Conservation (phyloP, 2,797 vertebrate species). For the Myotis pilosus region DNA sequence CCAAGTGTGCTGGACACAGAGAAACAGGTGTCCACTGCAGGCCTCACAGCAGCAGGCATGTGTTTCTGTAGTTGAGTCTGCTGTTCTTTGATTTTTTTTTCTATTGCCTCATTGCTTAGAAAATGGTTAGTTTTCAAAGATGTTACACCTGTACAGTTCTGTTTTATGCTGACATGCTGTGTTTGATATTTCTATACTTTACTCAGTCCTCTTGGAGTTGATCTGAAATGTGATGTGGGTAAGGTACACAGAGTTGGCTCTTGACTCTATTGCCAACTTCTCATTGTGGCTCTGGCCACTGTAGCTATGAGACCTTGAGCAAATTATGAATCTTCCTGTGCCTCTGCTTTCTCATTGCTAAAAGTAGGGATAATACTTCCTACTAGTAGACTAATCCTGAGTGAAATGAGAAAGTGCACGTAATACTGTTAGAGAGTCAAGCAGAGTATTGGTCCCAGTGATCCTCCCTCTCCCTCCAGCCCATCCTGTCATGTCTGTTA, state of each 20-base stretch:
- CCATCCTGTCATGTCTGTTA: rapidly evolving
- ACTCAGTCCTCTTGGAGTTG: not conserved
- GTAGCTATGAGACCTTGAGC: not conserved
- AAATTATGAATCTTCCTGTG: not conserved
- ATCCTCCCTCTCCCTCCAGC: not conserved
- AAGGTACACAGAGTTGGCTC: not conserved
- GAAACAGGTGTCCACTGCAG: not conserved
- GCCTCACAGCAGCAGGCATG: rapidly evolving
- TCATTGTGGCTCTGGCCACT: rapidly evolving
- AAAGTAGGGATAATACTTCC: not conserved
- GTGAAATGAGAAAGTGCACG: not conserved
- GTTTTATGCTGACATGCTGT: not conserved
- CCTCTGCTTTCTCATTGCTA: not conserved
- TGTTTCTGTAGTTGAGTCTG: not conserved
- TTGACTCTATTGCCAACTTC: not conserved
- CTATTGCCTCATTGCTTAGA: not conserved
- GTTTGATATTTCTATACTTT: not conserved
- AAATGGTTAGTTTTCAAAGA: not conserved
- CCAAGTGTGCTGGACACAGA: not conserved
- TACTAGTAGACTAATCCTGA: not conserved
- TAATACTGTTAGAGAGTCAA: not conserved
- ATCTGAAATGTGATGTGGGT: not conserved
- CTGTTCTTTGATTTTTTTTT: not conserved
- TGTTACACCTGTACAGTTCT: not conserved
- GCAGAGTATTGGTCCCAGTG: rapidly evolving